Evolutionary conservation across 2,113 vertebrate species (phyloP).

Genomic region (Heteronetta atricapilla): DNA sequence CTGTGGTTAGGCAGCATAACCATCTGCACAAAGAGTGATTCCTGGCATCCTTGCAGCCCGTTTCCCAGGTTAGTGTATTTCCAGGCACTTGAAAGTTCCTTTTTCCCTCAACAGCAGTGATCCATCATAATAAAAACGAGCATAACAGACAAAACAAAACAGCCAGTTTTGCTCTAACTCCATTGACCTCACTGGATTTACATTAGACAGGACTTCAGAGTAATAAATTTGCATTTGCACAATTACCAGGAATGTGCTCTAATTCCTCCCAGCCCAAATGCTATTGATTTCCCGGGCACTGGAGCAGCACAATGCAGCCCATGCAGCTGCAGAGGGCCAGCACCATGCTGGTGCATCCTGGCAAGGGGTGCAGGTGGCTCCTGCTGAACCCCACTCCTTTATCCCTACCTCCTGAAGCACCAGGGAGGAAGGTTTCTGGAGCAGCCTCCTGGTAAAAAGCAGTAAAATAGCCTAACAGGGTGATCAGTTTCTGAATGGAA

Average conservation of each 20-base stretch:
- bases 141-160: neutral
- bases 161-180: slow-evolving; percentile 6
- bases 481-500: neutral
- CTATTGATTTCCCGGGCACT: neutral
- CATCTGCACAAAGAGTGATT: neutral
- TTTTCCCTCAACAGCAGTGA: slow-evolving; percentile 7
- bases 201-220: slow-evolving; percentile 19
- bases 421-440: neutral
- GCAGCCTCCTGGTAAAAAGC: neutral
- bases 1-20: neutral
- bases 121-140: slow-evolving; percentile 33
- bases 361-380: neutral
- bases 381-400: neutral
- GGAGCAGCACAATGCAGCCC: neutral
- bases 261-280: neutral
- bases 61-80: slow-evolving; percentile 29
- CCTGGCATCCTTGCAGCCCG: neutral
- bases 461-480: neutral
- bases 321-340: neutral
- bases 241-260: neutral
- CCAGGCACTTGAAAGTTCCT: slow-evolving; percentile 5
- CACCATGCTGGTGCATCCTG: neutral
- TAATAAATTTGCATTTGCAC: slow-evolving; percentile 41
- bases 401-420: neutral
- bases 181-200: slow-evolving; percentile 53